These are phyloP conservation scores for Cliona cf. orientalis DNA, from an alignment of 37 sponge, comb jelly and placozoan species.

Conservation along the genomic window DNA sequence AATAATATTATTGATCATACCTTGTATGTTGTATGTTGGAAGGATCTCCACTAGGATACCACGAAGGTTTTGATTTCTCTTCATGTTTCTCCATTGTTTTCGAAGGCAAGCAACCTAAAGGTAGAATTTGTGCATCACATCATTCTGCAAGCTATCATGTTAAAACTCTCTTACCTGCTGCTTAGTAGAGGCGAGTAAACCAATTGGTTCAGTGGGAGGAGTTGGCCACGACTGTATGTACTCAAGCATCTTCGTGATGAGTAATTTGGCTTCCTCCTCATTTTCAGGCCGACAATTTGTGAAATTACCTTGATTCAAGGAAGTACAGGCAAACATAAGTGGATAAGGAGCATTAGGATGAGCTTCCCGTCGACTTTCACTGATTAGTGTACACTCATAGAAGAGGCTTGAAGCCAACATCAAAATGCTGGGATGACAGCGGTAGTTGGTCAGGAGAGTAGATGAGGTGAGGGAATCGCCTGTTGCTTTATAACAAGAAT, in stretches of 20 bases:
- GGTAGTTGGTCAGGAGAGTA: conserved; percentile 65
- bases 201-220: not conserved
- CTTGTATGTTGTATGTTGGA: conserved; percentile 41
- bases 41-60: not conserved
- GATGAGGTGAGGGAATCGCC: conserved; percentile 13
- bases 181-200: conserved; percentile 14
- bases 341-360: conserved; percentile 34
- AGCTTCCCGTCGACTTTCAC: conserved; percentile 3
- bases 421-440: conserved; percentile 63
- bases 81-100: not conserved
- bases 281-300: conserved; percentile 1
- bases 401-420: conserved; percentile 60
- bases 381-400: conserved; percentile 55
- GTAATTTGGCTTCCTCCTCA: conserved; percentile 1
- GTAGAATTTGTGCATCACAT: not conserved
- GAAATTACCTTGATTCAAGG: conserved; percentile 7
- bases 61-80: too few species aligned
- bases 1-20: not conserved
- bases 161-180: conserved; percentile 15
- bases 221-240: conserved; percentile 13
- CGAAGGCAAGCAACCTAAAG: conserved; percentile 4
- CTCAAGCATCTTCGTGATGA: conserved; percentile 12
- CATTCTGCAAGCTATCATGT: not conserved
- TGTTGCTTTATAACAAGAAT: conserved; percentile 2
- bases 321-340: conserved; percentile 39